Evolutionary conservation across 2,888 invertebrate species (phyloP), one percentile per base, ranked within the genome.

Genomic region (Cyclophora albipunctata): DNA sequence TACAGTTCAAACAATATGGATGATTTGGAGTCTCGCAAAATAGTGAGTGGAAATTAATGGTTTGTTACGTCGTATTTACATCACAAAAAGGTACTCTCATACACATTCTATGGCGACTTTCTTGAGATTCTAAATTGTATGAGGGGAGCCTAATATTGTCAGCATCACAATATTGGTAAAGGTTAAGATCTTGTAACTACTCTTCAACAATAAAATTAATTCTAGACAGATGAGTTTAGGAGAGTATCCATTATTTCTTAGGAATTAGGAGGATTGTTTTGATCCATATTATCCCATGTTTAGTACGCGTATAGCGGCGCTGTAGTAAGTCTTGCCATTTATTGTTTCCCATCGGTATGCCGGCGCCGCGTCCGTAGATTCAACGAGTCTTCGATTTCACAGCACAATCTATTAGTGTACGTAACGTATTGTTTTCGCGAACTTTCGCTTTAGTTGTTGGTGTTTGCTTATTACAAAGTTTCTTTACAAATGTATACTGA

Each of bases 1-100:
- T 64, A 5, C 59, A 89, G 89, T 66, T 85, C 89, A 5, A 86
- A 81, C 70, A 89, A 80, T 64, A 89, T 89, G 81, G 89, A 89
- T 55, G 89, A 89, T 62, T 58, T 89, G 59, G 89, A 89, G 66
- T 84, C 75, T 58, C 89, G 89, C 55, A 89, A 89, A 73, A 85
- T 89, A 57, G 89, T 84, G 53, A 88, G 86, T 58, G 89, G 89
- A 61, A 89, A 89, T 82, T 89, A 86, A 76, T 20, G 20, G 20
- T 20, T 20, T 20, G 20, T 45, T 43, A 48, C 62, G 66, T 53
- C 62, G 55, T 20, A 20, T 20, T 20, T 20, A 20, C 2, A 37
- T 37, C 37, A 37, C 37, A 37, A 5, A 37, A 4, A 37, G 20
- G 20, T 20, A 20, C 20, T 20, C 20, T 59, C 55, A 61, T 54